A percentile compares a stretch with the other conserved stretches of the same genome.
These are phyloP conservation scores for Anguilla marmorata DNA, from an alignment of 2,797 vertebrate genomes.

Conservation along the genomic window DNA sequence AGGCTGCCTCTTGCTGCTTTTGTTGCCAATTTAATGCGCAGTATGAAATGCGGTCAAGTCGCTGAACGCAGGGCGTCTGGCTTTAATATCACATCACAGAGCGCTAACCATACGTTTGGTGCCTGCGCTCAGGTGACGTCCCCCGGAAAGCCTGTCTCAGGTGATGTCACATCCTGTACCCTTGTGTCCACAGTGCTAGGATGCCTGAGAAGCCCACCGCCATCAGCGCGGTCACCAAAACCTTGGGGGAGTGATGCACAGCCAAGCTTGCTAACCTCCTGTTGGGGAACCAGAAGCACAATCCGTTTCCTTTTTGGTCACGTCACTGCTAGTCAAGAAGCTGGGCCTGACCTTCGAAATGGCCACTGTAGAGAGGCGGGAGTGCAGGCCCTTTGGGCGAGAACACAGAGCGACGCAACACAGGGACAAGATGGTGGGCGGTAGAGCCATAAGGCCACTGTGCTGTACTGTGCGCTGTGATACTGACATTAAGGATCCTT, in stretches of 20 bases:
- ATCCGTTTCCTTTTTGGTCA: neutral
- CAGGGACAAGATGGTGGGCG: neutral
- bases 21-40: conserved; percentile 24
- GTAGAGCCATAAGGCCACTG: neutral
- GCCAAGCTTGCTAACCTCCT: neutral
- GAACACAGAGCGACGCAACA: neutral
- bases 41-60: neutral
- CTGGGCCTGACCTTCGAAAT: neutral
- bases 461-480: neutral
- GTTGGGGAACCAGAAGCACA: neutral
- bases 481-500: neutral
- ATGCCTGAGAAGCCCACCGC: neutral
- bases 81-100: neutral
- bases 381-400: neutral
- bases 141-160: neutral
- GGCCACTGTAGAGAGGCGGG: neutral
- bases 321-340: neutral
- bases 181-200: no score
- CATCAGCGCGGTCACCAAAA: neutral
- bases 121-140: no score
- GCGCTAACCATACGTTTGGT: neutral
- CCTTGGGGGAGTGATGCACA: neutral
- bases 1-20: neutral
- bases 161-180: neutral
- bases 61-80: neutral